Base-by-base conservation (phyloP, 2,797 vertebrate species). In the Lacerta bilineata region DNA sequence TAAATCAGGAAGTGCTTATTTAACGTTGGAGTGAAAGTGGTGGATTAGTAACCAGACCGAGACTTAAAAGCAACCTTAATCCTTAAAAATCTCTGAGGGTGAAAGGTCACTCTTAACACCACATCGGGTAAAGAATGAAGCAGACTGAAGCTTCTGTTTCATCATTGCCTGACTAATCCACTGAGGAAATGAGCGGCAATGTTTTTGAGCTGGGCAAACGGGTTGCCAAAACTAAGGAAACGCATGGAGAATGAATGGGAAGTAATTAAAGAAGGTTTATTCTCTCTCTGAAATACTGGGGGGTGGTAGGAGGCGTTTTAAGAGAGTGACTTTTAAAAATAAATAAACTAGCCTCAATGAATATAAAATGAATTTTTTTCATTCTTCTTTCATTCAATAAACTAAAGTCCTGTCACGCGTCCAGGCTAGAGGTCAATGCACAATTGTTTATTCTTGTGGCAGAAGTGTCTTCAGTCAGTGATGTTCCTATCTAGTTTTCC, bases 61-160 rank as follows among this genome's bases (percentile, higher is more conserved):
- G 96, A 98, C 97, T 98, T 97, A 97, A 98, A 98, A 97, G 98
- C 97, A 91, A 93, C 95, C 96, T 98, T 98, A 98, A 98, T 98
- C 98, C 97, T 96, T 98, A 95, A 98, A 89, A 98, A 98, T 98
- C 97, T 98, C 97, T 96, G 95, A 96, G 93, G 97, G 98, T 98
- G 97, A 98, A 97, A 98, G 98, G 98, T 98, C 98, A 98, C 92
- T 93, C 97, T 97, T 98, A 97, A 97, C 97, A 97, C 97, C 97
- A 97, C 97, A 98, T 97, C 97, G 97, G 97, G 97, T 97, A 97
- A 98, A 97, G 97, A 97, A 97, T 95, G 95, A 96, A 95, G 96
- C 93, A 96, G 95, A 89, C 95, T 96, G 96, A 96, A 96, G 96
- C 96, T 97, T 96, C 97, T 97, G 96, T 97, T 96, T 96, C 97